A percentile compares a stretch with the other conserved stretches of the same genome.
These are phyloP conservation scores for Anastrepha ludens DNA, from an alignment of 1,140 invertebrate genomes.

Conservation along the genomic window DNA sequence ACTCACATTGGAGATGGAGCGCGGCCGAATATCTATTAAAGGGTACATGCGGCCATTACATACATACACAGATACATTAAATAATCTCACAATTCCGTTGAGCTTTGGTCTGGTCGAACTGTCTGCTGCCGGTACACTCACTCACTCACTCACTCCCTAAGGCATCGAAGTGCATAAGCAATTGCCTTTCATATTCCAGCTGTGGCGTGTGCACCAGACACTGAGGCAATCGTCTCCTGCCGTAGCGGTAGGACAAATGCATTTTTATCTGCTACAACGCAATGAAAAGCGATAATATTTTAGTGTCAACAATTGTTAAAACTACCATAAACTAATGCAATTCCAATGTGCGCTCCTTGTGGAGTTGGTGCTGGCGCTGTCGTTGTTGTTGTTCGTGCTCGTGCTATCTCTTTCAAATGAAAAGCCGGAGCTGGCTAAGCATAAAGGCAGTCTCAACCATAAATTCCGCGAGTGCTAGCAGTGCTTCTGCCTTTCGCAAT, in stretches of 20 bases:
- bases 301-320: conserved; percentile 74
- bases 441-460: neutral
- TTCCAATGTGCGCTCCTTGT: conserved; percentile 39
- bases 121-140: neutral
- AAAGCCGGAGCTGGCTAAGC: neutral
- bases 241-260: conserved; percentile 63
- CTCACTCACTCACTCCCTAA: neutral
- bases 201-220: conserved; percentile 48
- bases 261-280: conserved; percentile 70
- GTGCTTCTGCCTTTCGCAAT: neutral
- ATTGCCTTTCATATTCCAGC: neutral
- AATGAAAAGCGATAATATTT: conserved; percentile 74
- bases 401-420: neutral
- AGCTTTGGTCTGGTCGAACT: neutral
- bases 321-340: conserved; percentile 72
- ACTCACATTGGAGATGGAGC: no score
- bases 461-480: conserved; percentile 13
- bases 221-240: conserved; percentile 58
- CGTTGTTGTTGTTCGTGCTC: neutral
- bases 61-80: no score
- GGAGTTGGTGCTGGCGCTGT: neutral
- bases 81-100: neutral
- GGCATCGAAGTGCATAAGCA: neutral
- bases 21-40: no score
- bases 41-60: no score